Evolutionary conservation across 1,140 invertebrate genomes (phyloP).

Genomic region (Mamestra configurata): DNA sequence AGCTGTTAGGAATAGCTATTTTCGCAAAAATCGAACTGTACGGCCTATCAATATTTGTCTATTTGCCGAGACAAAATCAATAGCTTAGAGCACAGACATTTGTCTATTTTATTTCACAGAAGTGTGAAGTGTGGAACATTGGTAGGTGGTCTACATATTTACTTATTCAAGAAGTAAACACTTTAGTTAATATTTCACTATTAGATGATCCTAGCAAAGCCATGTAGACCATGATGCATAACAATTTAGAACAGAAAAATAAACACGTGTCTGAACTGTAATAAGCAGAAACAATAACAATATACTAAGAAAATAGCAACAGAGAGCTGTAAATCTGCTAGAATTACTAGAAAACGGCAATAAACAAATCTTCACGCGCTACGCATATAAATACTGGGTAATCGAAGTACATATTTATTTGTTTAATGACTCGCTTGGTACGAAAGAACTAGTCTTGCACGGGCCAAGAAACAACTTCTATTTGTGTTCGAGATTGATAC

Average conservation of each 20-base stretch:
- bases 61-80: too few relatives aligned
- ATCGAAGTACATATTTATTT: constrained; percentile 33
- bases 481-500: constrained; percentile 49
- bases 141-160: too few relatives aligned
- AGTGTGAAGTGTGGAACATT: too few relatives aligned
- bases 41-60: too few relatives aligned
- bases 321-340: not conserved
- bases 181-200: not conserved
- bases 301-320: constrained; percentile 21
- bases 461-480: constrained; percentile 43
- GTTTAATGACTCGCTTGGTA: constrained; percentile 37
- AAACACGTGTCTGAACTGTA: constrained; percentile 17
- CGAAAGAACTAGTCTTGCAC: constrained; percentile 48
- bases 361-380: constrained; percentile 31
- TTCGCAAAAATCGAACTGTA: too few relatives aligned
- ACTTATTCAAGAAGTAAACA: not conserved
- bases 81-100: too few relatives aligned
- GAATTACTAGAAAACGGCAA: constrained; percentile 7
- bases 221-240: not conserved
- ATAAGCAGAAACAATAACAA: constrained; percentile 20
- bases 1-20: too few relatives aligned
- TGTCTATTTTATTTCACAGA: too few relatives aligned
- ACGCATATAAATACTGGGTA: constrained; percentile 31
- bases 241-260: constrained; percentile 5
- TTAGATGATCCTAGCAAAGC: not conserved